These are phyloP conservation scores for Drymodes brunneopygia DNA, from an alignment of 2,113 vertebrate species.

Conservation along the genomic window DNA sequence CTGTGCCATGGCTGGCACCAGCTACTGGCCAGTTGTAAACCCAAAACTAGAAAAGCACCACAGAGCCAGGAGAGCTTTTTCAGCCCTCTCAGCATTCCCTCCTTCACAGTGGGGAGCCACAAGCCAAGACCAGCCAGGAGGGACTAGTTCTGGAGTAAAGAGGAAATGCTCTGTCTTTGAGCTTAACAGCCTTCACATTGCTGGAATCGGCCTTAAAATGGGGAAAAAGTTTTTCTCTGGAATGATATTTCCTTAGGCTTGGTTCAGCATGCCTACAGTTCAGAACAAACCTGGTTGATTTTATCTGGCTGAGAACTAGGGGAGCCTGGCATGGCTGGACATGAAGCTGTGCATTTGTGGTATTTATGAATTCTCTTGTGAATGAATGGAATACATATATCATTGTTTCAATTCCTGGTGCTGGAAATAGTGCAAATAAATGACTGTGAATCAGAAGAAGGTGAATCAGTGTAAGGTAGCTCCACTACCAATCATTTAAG, in stretches of 20 bases:
- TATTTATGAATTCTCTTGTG: neutral
- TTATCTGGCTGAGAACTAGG: neutral
- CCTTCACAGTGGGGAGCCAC: neutral
- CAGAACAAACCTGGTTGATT: neutral
- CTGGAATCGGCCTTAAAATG: neutral
- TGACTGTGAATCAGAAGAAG: conserved; percentile 35
- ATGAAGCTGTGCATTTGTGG: neutral
- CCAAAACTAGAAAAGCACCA: neutral
- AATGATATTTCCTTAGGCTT: neutral
- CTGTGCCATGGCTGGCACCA: neutral
- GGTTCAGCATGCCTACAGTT: neutral
- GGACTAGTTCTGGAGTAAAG: neutral
- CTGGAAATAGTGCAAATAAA: conserved; percentile 1
- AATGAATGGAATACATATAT: neutral
- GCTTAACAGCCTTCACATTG: neutral
- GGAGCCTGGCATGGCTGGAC: neutral
- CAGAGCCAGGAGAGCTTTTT: neutral
- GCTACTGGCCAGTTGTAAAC: neutral
- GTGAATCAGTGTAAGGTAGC: conserved; percentile 6
- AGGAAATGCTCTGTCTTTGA: neutral
- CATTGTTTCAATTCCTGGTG: neutral
- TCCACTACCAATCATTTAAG: neutral
- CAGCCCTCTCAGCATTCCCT: neutral
- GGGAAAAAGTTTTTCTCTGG: neutral
- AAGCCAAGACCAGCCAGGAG: neutral